Evolutionary conservation across 2,888 invertebrate genomes (phyloP).

Genomic region (Scaptodrosophila latifasciaeformis): DNA sequence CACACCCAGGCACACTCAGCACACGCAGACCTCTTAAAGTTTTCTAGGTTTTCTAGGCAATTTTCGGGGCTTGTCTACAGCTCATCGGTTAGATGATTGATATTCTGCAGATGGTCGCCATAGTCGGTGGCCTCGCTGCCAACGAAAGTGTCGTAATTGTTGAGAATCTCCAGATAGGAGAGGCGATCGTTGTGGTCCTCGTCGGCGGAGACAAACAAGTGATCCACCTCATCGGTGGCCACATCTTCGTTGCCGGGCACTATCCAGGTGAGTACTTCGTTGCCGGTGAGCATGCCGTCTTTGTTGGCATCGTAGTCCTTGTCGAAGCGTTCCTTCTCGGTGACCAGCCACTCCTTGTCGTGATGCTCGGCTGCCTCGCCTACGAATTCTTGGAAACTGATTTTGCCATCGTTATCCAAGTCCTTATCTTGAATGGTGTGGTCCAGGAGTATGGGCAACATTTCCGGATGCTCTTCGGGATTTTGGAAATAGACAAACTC

Average conservation of each 20-base stretch:
- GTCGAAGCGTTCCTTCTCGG: slow-evolving; percentile 89
- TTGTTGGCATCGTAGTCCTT: slow-evolving; percentile 88
- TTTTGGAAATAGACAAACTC: slow-evolving; percentile 94
- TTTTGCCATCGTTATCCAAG: slow-evolving; percentile 85
- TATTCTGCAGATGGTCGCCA: slow-evolving; percentile 88
- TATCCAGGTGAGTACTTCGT: slow-evolving; percentile 92
- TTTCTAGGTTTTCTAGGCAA: background rate
- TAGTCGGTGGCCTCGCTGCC: slow-evolving; percentile 94
- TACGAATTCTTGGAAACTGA: slow-evolving; percentile 82
- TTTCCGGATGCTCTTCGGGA: slow-evolving; percentile 93
- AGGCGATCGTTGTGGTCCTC: slow-evolving; percentile 88
- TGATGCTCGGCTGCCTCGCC: slow-evolving; percentile 78
- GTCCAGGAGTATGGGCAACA: slow-evolving; percentile 86
- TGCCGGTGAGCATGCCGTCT: slow-evolving; percentile 86
- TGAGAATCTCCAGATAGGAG: slow-evolving; percentile 86
- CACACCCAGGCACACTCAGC: no score
- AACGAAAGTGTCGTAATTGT: slow-evolving; percentile 91
- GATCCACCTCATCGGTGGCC: slow-evolving; percentile 92
- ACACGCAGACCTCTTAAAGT: slow-evolving; percentile 29
- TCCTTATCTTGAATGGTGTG: slow-evolving; percentile 93
- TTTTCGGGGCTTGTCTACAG: no score
- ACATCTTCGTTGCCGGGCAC: slow-evolving; percentile 93
- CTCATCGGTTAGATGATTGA: slow-evolving; percentile 89
- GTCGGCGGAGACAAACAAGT: slow-evolving; percentile 90
- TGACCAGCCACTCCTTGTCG: slow-evolving; percentile 83